Evolutionary conservation across 2,113 vertebrate species (phyloP), one percentile per base, ranked within the genome.

Genomic region (Cricetomys ansorgei): DNA sequence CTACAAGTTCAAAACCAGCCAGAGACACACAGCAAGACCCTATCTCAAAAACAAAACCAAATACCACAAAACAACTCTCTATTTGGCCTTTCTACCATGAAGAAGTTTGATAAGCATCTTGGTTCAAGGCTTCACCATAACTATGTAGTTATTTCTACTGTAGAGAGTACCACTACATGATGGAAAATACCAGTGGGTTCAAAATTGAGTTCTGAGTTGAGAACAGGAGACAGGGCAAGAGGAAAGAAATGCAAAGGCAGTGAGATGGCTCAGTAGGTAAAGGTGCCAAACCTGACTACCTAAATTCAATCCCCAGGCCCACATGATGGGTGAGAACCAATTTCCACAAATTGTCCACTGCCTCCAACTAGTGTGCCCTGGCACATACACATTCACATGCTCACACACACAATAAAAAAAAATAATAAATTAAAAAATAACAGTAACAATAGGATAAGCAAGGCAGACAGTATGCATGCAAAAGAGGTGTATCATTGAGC

Each of bases 171-270:
- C 48, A 65, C 9, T 83, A 15, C 53, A 55, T n/a, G 6, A 9
- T 27, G 1, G 7, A 40, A 94, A 92, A 48, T 40, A 80, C 8
- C 81, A 85, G 21, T 31, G 67, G 21, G 59, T 55, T 95, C 48
- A 73, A 85, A 98, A 57, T 31, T 67, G 72, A 94, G 50, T 88
- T 75, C 84, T 76, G n/a, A 70, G 59, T 65, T 94, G 85, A 94
- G 29, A 79, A 64, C 0, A 69, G 29, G 43, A 73, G 55, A 73
- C 77, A 59, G n/a, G 34, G 10, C 62, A 92, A 84, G 50, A 93
- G 34, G 53, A 9, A 5, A 83, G 25, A 40, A 23, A 17, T 29
- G 4, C 17, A 21, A 21, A 45, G 4, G 8, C 34, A 62, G 80
- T 62, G 7, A 83, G n/a, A 43, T 43, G 55, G 80, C 7, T 83